Evolutionary conservation across 2,113 vertebrate species (phyloP).

Genomic region (Polypterus bichir): DNA sequence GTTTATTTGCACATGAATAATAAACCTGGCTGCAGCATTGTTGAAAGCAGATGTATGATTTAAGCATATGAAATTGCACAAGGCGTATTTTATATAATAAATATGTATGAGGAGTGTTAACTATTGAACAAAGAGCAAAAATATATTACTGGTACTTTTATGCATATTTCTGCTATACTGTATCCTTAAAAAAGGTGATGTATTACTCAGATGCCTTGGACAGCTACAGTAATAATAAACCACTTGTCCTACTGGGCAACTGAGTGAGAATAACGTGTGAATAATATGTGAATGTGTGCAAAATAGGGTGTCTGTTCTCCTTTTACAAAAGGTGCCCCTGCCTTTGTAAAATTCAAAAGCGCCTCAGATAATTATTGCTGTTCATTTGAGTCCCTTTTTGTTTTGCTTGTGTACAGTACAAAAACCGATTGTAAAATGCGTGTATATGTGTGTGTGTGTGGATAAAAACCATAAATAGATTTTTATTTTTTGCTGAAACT

Average conservation of each 20-base stretch:
- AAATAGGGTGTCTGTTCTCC: neutral
- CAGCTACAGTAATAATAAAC: slow-evolving; percentile 74
- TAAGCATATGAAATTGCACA: slow-evolving; percentile 37
- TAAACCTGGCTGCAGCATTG: slow-evolving; percentile 45
- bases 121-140: slow-evolving; percentile 58
- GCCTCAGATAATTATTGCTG: neutral
- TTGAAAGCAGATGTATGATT: slow-evolving; percentile 31
- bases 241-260: slow-evolving; percentile 42
- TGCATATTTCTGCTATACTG: slow-evolving; percentile 54
- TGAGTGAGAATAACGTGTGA: neutral
- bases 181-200: slow-evolving; percentile 59
- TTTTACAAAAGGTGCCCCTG: neutral
- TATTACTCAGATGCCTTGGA: slow-evolving; percentile 65
- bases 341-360: slow-evolving; percentile 6
- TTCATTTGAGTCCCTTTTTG: neutral
- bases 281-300: neutral
- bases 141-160: slow-evolving; percentile 67
- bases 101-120: slow-evolving; percentile 47
- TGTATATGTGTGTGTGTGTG: neutral
- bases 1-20: slow-evolving; percentile 60
- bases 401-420: neutral
- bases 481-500: neutral
- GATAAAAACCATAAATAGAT: neutral
- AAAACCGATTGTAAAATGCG: neutral
- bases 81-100: slow-evolving; percentile 50